A percentile compares a stretch with the other conserved stretches of the same genome.
Evolutionary conservation across 2,888 invertebrate species (phyloP).

Genomic region (Mesoligia furuncula): DNA sequence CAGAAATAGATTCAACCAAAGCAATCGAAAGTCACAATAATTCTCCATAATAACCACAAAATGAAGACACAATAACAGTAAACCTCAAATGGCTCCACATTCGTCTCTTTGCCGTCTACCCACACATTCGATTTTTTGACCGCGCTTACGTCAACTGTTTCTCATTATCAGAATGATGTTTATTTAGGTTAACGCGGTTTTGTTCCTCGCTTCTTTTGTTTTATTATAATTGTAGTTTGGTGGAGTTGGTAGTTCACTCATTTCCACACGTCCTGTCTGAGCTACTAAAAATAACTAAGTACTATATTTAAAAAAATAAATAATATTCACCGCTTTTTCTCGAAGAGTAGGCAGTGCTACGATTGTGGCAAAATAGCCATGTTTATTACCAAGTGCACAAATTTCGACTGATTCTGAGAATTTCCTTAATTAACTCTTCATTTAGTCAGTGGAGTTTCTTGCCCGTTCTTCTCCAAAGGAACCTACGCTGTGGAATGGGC

Average conservation of each 20-base stretch:
- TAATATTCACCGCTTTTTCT: neutral
- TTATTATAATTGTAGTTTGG: constrained; percentile 7
- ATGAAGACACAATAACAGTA: constrained; percentile 45
- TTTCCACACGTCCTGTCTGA: neutral
- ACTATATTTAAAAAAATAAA: neutral
- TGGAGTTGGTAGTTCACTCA: neutral
- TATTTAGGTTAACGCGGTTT: constrained; percentile 60
- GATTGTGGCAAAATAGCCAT: neutral
- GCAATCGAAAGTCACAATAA: constrained; percentile 15
- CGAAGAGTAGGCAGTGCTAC: neutral
- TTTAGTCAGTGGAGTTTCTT: neutral
- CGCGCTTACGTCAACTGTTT: constrained; percentile 49
- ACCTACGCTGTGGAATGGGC: neutral
- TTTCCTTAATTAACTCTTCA: neutral
- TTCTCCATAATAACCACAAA: constrained; percentile 34
- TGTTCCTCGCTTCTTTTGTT: constrained; percentile 30
- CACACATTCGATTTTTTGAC: constrained; percentile 53
- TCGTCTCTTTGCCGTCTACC: constrained; percentile 44
- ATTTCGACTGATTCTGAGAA: neutral
- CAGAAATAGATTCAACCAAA: constrained; percentile 7
- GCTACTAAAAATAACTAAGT: neutral
- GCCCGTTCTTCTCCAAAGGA: neutral
- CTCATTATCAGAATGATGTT: constrained; percentile 57
- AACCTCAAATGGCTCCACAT: constrained; percentile 45
- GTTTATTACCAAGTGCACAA: neutral